Evolutionary conservation across 37 sponge, comb jelly and placozoan species (phyloP).

Genomic region (Spongia lamella): DNA sequence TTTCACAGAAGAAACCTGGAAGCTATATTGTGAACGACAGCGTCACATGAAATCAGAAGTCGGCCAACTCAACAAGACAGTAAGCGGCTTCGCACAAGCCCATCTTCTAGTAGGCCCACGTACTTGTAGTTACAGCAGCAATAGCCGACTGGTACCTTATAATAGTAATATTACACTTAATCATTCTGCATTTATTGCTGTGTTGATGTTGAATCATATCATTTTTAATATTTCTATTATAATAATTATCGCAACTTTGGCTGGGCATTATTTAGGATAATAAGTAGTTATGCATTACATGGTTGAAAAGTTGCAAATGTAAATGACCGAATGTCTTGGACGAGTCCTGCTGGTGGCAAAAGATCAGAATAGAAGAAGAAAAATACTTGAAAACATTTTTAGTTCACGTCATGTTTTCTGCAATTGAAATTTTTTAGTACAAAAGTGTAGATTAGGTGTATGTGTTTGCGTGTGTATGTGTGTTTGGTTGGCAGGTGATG

Average conservation of each 20-base stretch:
- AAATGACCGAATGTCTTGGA: too few relatives aligned
- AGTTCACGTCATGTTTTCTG: background rate
- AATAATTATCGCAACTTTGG: background rate
- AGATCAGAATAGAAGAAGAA: background rate
- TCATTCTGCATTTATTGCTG: background rate
- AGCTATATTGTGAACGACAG: conserved; percentile 94
- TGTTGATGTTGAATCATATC: too few relatives aligned
- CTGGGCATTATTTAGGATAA: background rate
- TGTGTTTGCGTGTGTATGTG: background rate
- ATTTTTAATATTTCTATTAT: too few relatives aligned
- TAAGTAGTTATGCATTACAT: background rate
- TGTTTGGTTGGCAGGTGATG: background rate
- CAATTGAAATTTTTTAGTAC: background rate
- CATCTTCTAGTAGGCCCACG: too few relatives aligned
- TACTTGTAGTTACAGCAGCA: background rate
- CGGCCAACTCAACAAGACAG: conserved; percentile 51
- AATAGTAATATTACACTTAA: background rate
- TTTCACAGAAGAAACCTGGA: conserved; percentile 97
- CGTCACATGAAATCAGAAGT: conserved; percentile 66
- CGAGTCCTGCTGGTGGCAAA: too few relatives aligned
- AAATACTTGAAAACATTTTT: background rate
- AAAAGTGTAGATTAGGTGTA: background rate
- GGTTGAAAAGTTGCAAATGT: too few relatives aligned
- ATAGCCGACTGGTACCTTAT: background rate
- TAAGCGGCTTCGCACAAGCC: conserved; percentile 17